Evolutionary conservation across 2,113 vertebrate genomes (phyloP).

Genomic region (Sterna hirundo): DNA sequence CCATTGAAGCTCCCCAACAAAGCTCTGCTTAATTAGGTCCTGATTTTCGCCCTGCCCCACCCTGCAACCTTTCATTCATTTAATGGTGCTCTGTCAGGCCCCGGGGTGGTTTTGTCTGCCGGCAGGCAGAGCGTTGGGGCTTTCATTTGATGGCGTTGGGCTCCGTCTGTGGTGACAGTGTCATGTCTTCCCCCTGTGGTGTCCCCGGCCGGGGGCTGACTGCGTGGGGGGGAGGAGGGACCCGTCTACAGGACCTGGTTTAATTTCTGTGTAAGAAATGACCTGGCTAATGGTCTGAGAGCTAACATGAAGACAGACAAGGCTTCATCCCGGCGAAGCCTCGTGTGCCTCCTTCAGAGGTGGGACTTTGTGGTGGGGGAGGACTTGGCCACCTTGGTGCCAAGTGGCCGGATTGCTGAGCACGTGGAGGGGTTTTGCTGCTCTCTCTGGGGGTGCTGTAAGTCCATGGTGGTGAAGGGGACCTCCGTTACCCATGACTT

Average conservation of each 20-base stretch:
- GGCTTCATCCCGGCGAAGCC: not conserved
- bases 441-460: not conserved
- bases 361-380: not conserved
- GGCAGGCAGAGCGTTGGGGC: not conserved
- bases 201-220: not conserved
- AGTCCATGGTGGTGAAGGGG: not conserved
- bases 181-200: not conserved
- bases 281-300: not conserved
- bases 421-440: rapidly evolving
- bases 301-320: not conserved
- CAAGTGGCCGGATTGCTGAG: not conserved
- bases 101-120: not conserved
- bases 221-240: not conserved
- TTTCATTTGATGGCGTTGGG: not conserved
- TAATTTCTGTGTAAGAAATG: not conserved
- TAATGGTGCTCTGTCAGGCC: not conserved
- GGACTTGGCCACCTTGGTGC: not conserved
- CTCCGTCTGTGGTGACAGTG: rapidly evolving
- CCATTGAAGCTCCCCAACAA: not conserved
- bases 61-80: not conserved
- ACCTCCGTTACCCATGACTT: rapidly evolving
- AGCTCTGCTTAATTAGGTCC: constrained; percentile 7
- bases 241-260: not conserved
- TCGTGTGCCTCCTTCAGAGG: rapidly evolving
- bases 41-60: constrained; percentile 1